Conservation (phyloP, 2,113 vertebrate genomes). For the Copsychus sechellarum region DNA sequence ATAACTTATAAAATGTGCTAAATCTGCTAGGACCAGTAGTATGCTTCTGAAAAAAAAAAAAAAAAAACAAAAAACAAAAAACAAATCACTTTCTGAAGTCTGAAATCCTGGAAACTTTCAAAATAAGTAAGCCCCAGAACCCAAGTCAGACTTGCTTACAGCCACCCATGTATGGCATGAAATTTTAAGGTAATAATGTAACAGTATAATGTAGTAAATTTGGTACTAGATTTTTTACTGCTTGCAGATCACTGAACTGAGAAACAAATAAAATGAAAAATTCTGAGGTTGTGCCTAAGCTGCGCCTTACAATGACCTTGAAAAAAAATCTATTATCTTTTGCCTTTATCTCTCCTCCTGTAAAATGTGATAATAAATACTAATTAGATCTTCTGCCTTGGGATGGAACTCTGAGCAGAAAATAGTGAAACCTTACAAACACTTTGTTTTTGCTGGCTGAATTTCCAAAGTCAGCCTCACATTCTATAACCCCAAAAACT, state of each 20-base stretch:
- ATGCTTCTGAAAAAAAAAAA: not conserved
- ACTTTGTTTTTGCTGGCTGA: not conserved
- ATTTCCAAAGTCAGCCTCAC: not conserved
- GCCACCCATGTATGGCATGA: not conserved
- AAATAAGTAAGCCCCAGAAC: not conserved
- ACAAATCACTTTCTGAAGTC: too few relatives aligned
- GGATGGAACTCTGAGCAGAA: not conserved
- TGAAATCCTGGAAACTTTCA: not conserved
- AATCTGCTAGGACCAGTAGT: not conserved
- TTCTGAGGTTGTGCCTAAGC: not conserved
- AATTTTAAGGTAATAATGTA: not conserved
- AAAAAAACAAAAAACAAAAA: too few relatives aligned
- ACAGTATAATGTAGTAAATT: not conserved
- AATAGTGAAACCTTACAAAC: not conserved
- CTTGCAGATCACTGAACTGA: conserved; percentile 13
- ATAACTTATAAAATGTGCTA: not conserved
- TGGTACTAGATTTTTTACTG: not conserved
- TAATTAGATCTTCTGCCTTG: not conserved
- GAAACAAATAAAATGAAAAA: conserved; percentile 3
- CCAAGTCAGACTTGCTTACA: not conserved
- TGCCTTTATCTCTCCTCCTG: not conserved
- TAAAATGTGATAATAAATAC: conserved; percentile 17
- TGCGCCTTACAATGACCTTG: conserved; percentile 14
- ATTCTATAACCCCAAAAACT: not conserved
- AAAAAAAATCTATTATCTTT: not conserved